A percentile compares a stretch with the other conserved stretches of the same genome.
phyloP scores from a whole-genome alignment of 2,113 vertebrate genomes.

The Collichthys lucidus region DNA sequence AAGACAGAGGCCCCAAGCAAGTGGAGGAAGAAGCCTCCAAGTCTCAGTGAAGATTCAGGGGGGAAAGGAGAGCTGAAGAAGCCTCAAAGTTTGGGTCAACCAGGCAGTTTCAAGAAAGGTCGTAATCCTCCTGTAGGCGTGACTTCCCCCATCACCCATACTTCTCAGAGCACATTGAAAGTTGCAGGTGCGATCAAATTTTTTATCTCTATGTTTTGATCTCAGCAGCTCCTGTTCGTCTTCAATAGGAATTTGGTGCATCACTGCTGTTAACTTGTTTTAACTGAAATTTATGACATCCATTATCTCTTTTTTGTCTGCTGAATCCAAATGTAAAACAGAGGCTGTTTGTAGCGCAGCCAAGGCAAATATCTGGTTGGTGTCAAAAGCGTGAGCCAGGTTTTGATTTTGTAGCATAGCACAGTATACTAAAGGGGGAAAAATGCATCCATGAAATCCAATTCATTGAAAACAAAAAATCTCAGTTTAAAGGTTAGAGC shows the following conservation, averaged over 20 bases:
- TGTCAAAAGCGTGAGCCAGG: slow-evolving; percentile 48
- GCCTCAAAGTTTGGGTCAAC: slow-evolving; percentile 89
- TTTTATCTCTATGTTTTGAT: neutral
- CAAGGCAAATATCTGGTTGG: slow-evolving; percentile 53
- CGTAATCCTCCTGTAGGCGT: slow-evolving; percentile 93
- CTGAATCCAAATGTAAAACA: slow-evolving; percentile 52
- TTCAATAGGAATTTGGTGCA: neutral
- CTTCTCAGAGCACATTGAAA: slow-evolving; percentile 91
- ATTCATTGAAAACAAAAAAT: slow-evolving; percentile 7
- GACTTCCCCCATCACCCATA: slow-evolving; percentile 97
- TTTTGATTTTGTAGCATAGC: slow-evolving; percentile 48
- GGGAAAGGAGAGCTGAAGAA: slow-evolving; percentile 89
- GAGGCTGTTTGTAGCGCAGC: slow-evolving; percentile 43
- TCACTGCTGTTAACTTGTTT: slow-evolving; percentile 25
- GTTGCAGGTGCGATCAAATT: slow-evolving; percentile 88
- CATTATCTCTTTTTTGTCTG: slow-evolving; percentile 32
- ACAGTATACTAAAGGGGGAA: neutral
- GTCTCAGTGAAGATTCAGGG: slow-evolving; percentile 82
- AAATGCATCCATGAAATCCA: slow-evolving; percentile 35
- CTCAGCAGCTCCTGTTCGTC: neutral
- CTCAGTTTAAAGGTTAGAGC: slow-evolving; percentile 19
- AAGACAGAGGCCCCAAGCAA: slow-evolving; percentile 93
- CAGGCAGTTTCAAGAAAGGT: slow-evolving; percentile 89
- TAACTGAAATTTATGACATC: slow-evolving; percentile 31
- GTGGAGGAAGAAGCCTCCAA: slow-evolving; percentile 90